Evolutionary conservation across 2,888 invertebrate species (phyloP).

Genomic region (Hofmannophila pseudospretella): DNA sequence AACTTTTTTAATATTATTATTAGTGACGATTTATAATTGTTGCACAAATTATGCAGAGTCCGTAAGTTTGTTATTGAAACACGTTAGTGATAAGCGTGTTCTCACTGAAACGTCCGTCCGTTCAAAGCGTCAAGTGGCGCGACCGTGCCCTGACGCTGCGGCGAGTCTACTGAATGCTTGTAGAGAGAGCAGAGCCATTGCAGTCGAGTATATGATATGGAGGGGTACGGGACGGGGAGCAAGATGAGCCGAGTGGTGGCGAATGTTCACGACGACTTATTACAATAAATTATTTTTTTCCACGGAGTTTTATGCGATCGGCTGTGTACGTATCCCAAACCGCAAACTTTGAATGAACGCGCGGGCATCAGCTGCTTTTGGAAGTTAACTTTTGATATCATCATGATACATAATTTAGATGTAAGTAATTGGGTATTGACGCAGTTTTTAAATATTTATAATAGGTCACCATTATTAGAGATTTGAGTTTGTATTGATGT

Average conservation of each 20-base stretch:
- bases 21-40: not conserved
- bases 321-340: slow-evolving; percentile 49
- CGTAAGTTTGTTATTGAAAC: slow-evolving; percentile 39
- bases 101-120: slow-evolving; percentile 61
- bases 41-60: slow-evolving; percentile 22
- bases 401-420: not conserved
- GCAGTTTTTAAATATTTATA: no score
- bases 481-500: no score
- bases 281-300: slow-evolving; percentile 75
- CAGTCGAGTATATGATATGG: slow-evolving; percentile 67
- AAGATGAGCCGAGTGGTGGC: slow-evolving; percentile 70
- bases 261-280: slow-evolving; percentile 74
- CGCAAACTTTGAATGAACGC: slow-evolving; percentile 60
- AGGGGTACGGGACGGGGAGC: slow-evolving; percentile 52
- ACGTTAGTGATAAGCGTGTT: slow-evolving; percentile 65
- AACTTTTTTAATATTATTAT: slow-evolving; percentile 8
- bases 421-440: not conserved
- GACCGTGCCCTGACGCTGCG: slow-evolving; percentile 69
- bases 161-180: slow-evolving; percentile 66
- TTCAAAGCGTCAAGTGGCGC: slow-evolving; percentile 62
- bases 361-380: slow-evolving; percentile 45
- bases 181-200: slow-evolving; percentile 63
- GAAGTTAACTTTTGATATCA: slow-evolving; percentile 14
- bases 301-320: slow-evolving; percentile 64
- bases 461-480: no score